Evolutionary conservation across 1,140 invertebrate genomes (phyloP).

Genomic region (Zelostemma sp.): DNA sequence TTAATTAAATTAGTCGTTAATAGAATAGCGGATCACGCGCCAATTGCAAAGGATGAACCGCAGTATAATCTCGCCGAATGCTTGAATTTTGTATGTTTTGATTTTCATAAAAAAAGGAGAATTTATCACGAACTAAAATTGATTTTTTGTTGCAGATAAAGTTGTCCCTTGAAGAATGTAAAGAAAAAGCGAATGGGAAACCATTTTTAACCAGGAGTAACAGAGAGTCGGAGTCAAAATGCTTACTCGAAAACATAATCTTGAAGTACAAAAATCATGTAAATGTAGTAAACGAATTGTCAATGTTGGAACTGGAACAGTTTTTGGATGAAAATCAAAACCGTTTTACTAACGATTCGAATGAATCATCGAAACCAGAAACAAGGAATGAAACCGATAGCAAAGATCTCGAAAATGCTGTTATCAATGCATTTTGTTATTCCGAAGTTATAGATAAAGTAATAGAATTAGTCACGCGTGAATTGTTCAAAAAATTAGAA

Average conservation of each 20-base stretch:
- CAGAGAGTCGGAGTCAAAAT: not conserved
- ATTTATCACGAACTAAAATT: constrained; percentile 12
- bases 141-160: not conserved
- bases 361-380: constrained; percentile 10
- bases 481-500: not conserved
- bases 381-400: constrained; percentile 12
- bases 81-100: constrained; percentile 58
- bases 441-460: constrained; percentile 56
- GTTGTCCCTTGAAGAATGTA: constrained; percentile 12
- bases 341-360: constrained; percentile 33
- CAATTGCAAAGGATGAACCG: constrained; percentile 31
- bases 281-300: constrained; percentile 41
- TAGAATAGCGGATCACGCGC: constrained; percentile 50
- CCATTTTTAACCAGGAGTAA: not conserved
- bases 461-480: constrained; percentile 13
- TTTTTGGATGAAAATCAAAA: constrained; percentile 44
- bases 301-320: constrained; percentile 42
- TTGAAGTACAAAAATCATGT: constrained; percentile 48
- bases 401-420: constrained; percentile 41
- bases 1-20: constrained; percentile 65
- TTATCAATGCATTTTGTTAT: constrained; percentile 63
- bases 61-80: constrained; percentile 41
- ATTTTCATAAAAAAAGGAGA: constrained; percentile 7
- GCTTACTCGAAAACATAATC: constrained; percentile 37
- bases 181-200: not conserved